Evolutionary conservation across 2,888 invertebrate species (phyloP).

Genomic region (Pegoplata infirma): DNA sequence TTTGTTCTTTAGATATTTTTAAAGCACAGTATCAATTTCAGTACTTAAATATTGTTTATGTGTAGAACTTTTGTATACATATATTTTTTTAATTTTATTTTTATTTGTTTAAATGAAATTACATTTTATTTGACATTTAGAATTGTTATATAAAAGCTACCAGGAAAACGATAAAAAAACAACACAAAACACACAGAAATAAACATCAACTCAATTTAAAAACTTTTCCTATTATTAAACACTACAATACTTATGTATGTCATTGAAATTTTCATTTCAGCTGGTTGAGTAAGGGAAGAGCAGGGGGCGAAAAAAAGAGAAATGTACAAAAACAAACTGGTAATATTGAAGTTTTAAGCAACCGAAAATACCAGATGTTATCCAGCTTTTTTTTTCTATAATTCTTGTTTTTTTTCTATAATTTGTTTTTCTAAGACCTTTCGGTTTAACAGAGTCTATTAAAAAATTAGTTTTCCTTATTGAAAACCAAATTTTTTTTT

Average conservation of each 20-base stretch:
- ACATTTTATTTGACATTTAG: conserved; percentile 25
- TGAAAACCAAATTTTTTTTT: too few species aligned
- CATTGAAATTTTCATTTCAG: not conserved
- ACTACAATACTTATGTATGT: conserved; percentile 22
- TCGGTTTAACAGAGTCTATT: not conserved
- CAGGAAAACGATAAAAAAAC: not conserved
- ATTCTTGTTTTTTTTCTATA: not conserved
- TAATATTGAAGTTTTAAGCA: not conserved
- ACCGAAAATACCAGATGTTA: not conserved
- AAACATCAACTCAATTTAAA: conserved; percentile 10
- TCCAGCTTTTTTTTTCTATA: not conserved
- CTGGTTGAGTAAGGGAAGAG: too few species aligned
- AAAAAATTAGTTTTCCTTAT: too few species aligned
- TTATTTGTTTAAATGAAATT: conserved; percentile 29
- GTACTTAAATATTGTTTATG: conserved; percentile 25
- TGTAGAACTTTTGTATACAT: not conserved
- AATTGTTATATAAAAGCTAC: conserved; percentile 10
- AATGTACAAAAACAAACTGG: not conserved
- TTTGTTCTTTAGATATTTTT: too few species aligned
- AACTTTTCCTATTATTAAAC: conserved; percentile 20
- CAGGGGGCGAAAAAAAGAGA: not conserved
- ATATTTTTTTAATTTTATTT: not conserved
- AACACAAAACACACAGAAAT: not conserved
- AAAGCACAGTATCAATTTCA: not conserved
- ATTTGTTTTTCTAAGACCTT: not conserved